Base-by-base conservation (phyloP, 2,888 invertebrate genomes). In the Nomada ferruginata region DNA sequence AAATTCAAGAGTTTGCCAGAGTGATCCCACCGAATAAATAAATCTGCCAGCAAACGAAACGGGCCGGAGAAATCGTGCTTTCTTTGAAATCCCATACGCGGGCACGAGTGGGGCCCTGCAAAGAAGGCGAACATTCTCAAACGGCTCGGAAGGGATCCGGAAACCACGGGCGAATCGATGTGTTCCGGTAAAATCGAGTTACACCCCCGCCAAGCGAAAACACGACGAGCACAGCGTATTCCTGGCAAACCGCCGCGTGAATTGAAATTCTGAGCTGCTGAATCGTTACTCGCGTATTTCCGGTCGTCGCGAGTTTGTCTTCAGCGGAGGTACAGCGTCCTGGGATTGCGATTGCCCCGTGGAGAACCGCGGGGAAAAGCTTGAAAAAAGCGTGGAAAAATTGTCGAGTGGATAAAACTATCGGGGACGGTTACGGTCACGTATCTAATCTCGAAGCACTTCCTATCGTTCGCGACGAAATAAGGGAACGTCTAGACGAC, bases 231-330 rank as follows among this genome's bases (percentile, higher is more conserved):
- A 53, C 44, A 44, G 53, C 18, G 44, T 50, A 26, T 68, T 52
- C n/a, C 42, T 47, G 53, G 61, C 59, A 47, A 57, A 64, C 64
- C 61, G 29, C 55, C 64, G 61, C 42, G 66, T n/a, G 65, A 80
- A 76, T 80, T 57, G 80, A 66, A 80, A 72, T 63, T 80, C 77
- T 66, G 42, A 52, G 26, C 44, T 3, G 63, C 3, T 18, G 71
- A 72, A 26, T 77, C 77, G 76, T 71, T 66, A 55, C 65, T 47
- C 70, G 65, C 36, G 76, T 57, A 63, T 44, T 36, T 47, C 63
- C 15, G 42, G n/a, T 18, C 52, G 15, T 18, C 53, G 60, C 15
- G 15, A 47, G 36, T 29, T 29, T 18, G 10, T 18, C 42, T 11
- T 18, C 47, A 10, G 13, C 23, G 47, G 50, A 3, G 15, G 36